phyloP scores from a whole-genome alignment of 2,797 vertebrate species.

The Crypturellus tataupa region DNA sequence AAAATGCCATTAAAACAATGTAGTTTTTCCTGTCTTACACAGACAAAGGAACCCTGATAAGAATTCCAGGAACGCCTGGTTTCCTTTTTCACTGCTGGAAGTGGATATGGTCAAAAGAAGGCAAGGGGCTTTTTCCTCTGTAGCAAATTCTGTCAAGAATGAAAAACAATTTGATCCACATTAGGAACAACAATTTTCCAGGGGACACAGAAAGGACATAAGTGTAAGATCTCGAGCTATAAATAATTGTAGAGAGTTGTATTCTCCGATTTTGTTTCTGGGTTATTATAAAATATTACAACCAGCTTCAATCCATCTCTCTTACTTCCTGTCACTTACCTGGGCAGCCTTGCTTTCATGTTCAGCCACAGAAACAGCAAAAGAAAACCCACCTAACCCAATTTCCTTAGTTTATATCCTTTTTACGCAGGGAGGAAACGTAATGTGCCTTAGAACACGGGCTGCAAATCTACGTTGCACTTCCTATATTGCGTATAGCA shows the following conservation, averaged over 20 bases:
- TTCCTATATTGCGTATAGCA: accelerated
- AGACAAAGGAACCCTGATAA: slow-evolving; percentile 19
- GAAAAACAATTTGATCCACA: neutral
- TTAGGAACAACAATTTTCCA: neutral
- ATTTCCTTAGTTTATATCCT: neutral
- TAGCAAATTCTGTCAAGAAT: neutral
- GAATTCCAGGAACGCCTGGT: slow-evolving; percentile 57
- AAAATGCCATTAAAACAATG: slow-evolving; percentile 21
- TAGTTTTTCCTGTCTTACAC: slow-evolving; percentile 15
- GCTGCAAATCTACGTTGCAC: neutral
- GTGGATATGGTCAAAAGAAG: neutral
- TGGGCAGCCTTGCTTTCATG: neutral
- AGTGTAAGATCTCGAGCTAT: neutral
- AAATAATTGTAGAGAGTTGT: neutral
- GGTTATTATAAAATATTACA: neutral
- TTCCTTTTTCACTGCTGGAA: slow-evolving; percentile 41
- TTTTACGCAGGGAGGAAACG: neutral
- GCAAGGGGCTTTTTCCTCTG: neutral
- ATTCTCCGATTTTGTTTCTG: neutral
- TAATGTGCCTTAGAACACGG: accelerated
- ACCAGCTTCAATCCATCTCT: neutral
- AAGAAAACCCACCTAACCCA: neutral
- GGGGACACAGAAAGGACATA: neutral
- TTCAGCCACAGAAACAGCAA: neutral
- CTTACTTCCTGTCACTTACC: neutral